Conservation (phyloP, 2,113 vertebrate species). For the Ursus arctos region DNA sequence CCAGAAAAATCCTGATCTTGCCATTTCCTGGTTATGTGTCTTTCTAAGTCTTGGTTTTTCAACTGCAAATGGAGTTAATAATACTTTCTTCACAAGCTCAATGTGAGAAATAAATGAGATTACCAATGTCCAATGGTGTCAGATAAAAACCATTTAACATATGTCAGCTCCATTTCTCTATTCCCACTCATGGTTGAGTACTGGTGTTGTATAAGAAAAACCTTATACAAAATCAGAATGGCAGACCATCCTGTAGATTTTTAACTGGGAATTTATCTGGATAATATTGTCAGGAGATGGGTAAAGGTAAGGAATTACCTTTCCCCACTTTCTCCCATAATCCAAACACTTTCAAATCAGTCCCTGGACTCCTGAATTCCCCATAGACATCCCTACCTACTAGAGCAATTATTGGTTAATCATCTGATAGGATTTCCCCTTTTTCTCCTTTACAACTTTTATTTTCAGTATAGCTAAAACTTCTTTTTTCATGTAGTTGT, state of each 20-base stretch:
- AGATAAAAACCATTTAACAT: background rate
- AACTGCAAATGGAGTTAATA: background rate
- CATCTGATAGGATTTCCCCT: background rate
- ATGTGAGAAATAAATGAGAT: background rate
- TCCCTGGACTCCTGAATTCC: background rate
- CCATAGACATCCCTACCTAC: background rate
- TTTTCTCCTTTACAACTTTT: background rate
- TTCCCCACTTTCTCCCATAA: background rate
- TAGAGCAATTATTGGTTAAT: background rate
- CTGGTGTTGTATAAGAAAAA: background rate
- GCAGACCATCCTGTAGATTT: background rate
- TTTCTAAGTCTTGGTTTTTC: background rate
- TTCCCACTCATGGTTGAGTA: background rate
- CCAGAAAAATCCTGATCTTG: background rate
- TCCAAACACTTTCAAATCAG: background rate
- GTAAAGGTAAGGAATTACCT: background rate
- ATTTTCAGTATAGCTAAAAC: background rate
- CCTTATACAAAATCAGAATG: background rate
- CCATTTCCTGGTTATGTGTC: background rate
- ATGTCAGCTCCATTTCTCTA: background rate
- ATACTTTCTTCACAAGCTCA: background rate
- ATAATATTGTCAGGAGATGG: background rate
- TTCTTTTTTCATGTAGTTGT: background rate
- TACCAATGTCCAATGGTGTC: background rate
- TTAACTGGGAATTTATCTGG: background rate